Base-by-base conservation (phyloP, 1,140 invertebrate genomes). In the Nephila pilipes region DNA sequence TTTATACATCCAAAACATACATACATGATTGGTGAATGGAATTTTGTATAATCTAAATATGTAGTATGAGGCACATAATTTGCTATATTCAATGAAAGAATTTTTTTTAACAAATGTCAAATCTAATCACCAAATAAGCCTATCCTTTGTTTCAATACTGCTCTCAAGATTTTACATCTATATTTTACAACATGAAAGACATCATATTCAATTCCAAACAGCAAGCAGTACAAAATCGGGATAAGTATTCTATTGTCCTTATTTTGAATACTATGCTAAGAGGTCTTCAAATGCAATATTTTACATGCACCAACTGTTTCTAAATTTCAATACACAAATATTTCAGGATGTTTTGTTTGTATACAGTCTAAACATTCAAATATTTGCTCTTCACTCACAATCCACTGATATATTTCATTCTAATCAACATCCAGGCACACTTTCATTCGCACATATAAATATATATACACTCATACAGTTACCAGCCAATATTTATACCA, bases 381-480 rank as follows among this genome's bases (percentile, higher is more conserved):
- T 83, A 83, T 83, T 83, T 83, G 46, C 81, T 83, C 36, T 18
- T 75, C 54, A 29, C 38, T 83, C n/a, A 5, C 22, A 46, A 57
- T 2, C 81, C 81, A 83, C 81, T 83, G 54, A 46, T 55, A 83
- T 83, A 29, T 18, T 55, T 83, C 81, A 55, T 18, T 60, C 57
- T 87, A 10, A 20, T 54, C 12, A 2, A 22, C 80, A 54, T 6
- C 22, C 55, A 87, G 8, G 60, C 58, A 60, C 18, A 36, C 85
- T 14, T 60, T 16, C 85, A 63, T 75, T 75, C 85, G 32, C 57
- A 87, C 58, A 87, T 87, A 87, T 87, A 87, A 87, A 87, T 87
- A 87, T 87, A 87, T 87, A 87, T 87, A 87, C 85, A 87, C 58
- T 87, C 85, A 60, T 29, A 87, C 85, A 60, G 22, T 36, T 60